Evolutionary conservation across 2,797 vertebrate species (phyloP).

Genomic region (Agapornis canus): DNA sequence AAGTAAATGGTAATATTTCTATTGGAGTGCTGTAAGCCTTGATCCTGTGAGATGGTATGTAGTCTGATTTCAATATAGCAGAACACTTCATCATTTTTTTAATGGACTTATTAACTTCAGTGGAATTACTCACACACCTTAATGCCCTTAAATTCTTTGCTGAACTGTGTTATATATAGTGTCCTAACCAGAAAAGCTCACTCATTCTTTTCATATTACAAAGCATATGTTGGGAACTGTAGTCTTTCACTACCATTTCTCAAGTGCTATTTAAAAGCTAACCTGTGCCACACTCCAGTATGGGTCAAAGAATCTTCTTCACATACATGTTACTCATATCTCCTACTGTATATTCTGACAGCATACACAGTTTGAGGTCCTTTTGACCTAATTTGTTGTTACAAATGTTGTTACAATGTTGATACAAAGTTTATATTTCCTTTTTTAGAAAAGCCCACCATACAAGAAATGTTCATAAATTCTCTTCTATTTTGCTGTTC

Average conservation of each 20-base stretch:
- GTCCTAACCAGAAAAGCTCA: background rate
- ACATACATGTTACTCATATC: background rate
- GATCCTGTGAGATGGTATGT: background rate
- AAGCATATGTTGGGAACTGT: background rate
- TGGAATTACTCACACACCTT: constrained; percentile 12
- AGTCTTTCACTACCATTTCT: background rate
- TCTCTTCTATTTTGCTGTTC: background rate
- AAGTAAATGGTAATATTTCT: constrained; percentile 21
- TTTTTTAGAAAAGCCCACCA: background rate
- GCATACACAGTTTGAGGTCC: background rate
- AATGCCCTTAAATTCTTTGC: constrained; percentile 18
- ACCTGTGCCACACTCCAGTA: background rate
- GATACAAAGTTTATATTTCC: background rate
- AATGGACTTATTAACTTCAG: constrained; percentile 5
- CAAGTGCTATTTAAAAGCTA: background rate
- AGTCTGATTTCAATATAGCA: constrained; percentile 20
- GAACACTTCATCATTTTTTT: constrained; percentile 16
- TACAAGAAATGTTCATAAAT: background rate
- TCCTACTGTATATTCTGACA: background rate
- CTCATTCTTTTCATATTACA: background rate
- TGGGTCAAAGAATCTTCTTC: background rate
- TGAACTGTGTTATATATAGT: background rate
- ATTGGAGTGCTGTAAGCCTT: background rate
- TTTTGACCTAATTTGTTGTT: background rate
- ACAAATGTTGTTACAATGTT: background rate